Evolutionary conservation across 2,113 vertebrate genomes (phyloP), one percentile per base, ranked within the genome.

Genomic region (Furnarius figulus): DNA sequence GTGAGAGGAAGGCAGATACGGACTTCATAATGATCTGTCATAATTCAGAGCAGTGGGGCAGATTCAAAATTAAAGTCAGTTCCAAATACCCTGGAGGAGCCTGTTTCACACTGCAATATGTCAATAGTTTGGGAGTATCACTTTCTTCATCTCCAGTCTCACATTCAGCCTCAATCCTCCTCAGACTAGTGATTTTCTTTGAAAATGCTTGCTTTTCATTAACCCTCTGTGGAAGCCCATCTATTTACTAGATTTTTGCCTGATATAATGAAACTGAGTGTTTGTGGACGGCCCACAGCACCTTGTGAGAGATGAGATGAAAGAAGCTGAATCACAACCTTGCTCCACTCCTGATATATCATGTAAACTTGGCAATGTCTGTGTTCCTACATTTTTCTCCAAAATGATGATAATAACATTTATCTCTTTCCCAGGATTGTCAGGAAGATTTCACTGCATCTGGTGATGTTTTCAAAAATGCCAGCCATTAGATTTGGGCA

Each of bases 1-100:
- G 49, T 87, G 93, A 97, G 93, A 93, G 89, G 85, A 94, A 96
- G 93, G 80, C 90, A 86, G 72, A 90, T 95, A 91, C 1, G 33
- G 73, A 71, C 92, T 90, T 87, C 58, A 56, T 75, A 83, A 90
- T 42, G 73, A 86, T 47, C 50, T 74, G 72, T 95, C 84, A 92
- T 62, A 67, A 68, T 92, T 89, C 55, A 82, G 73, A 90, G 78
- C 90, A 84, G 37, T 15, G 44, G 73, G 56, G 71, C 94, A 66
- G 47, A 89, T 74, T 94, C 62, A 84, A 92, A 91, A 24, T 80
- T 71, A 82, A 71, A 88, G 22, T 46, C 62, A 37, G 17, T 46
- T 79, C 71, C 92, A 56, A 87, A 52, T 63, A 65, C 71, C 61
- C 59, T n/a, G 47, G 49, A 66, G 42, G 23, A 89, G 56, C 42